These are phyloP conservation scores for Spheniscus mendiculus DNA, from an alignment of 2,113 vertebrate species.

Conservation along the genomic window DNA sequence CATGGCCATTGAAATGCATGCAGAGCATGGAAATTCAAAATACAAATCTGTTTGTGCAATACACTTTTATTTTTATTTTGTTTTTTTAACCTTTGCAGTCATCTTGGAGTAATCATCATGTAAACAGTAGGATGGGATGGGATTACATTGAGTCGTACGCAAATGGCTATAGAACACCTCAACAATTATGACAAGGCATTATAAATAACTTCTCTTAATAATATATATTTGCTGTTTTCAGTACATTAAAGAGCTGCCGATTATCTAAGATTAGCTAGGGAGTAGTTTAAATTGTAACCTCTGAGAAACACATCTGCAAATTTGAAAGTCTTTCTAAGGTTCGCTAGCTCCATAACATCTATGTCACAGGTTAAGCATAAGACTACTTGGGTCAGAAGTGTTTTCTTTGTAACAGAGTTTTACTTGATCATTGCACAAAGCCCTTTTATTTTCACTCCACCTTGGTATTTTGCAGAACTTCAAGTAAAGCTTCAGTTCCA, in stretches of 20 bases:
- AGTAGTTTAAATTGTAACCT: constrained; percentile 71
- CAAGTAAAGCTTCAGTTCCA: constrained; percentile 73
- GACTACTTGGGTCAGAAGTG: constrained; percentile 62
- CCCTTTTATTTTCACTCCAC: constrained; percentile 69
- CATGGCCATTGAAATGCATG: background rate
- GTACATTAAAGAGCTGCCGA: constrained; percentile 80
- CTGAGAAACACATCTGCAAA: constrained; percentile 52
- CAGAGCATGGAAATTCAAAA: background rate
- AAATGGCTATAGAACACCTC: constrained; percentile 82
- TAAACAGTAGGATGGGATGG: constrained; percentile 84
- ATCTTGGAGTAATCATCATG: constrained; percentile 80
- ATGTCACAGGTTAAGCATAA: constrained; percentile 63
- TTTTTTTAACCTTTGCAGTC: constrained; percentile 81
- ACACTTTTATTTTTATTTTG: constrained; percentile 78
- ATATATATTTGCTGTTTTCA: constrained; percentile 80
- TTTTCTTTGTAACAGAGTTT: constrained; percentile 67
- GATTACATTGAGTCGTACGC: constrained; percentile 79
- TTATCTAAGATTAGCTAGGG: constrained; percentile 78
- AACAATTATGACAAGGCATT: constrained; percentile 82
- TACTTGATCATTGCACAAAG: constrained; percentile 78
- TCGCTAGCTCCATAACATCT: constrained; percentile 65
- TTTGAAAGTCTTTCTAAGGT: constrained; percentile 61
- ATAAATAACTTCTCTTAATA: constrained; percentile 83
- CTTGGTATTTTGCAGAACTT: constrained; percentile 72
- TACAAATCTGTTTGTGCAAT: constrained; percentile 69